Evolutionary conservation across 2,113 vertebrate species (phyloP), one percentile per base, ranked within the genome.

Genomic region (Fukomys damarensis): DNA sequence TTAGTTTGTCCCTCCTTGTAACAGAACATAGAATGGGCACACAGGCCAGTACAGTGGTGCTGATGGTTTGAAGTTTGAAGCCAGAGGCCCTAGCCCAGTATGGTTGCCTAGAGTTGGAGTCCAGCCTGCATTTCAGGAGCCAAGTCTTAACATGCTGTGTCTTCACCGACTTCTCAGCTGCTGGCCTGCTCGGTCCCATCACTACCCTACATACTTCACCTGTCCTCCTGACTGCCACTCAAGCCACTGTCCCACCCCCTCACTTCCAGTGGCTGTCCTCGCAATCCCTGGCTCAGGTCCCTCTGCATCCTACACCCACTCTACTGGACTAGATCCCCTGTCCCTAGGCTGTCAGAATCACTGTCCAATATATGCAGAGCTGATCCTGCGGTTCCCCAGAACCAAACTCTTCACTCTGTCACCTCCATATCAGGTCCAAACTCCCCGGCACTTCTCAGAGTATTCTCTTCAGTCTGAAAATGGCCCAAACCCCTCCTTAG

Each of bases 391-490:
- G 41, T 59, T 59, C 52, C 58, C 30, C 12, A 17, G 30, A 77
- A 83, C 76, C 59, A 93, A 83, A 63, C 30, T 46, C 58, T 74
- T 74, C 13, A 72, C 24, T 61, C 38, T 6, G 3, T 59, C 28
- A 3, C 52, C 20, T 68, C 32, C 9, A 76, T 52, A 92, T 72
- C 49, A 41, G n/a, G 41, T 52, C 41, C 65, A 10, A 30, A 52
- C 52, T 94, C n/a, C 38, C 28, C 43, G 54, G 43, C 61, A 63
- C 11, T 54, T 58, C 41, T 89, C 14, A 4, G 22, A 76, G 16
- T 65, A 32, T 52, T 46, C 68, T 70, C 46, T 90, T 54, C 52
- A 85, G 93, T 66, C 17, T 72, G 65, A 94, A 96, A 96, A 76
- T 30, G 52, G 58, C 24, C 38, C 35, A 80, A 58, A 82, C 59